A percentile compares a stretch with the other conserved stretches of the same genome.
Conservation (phyloP, 2,888 invertebrate genomes). For the Eupithecia tripunctaria region DNA sequence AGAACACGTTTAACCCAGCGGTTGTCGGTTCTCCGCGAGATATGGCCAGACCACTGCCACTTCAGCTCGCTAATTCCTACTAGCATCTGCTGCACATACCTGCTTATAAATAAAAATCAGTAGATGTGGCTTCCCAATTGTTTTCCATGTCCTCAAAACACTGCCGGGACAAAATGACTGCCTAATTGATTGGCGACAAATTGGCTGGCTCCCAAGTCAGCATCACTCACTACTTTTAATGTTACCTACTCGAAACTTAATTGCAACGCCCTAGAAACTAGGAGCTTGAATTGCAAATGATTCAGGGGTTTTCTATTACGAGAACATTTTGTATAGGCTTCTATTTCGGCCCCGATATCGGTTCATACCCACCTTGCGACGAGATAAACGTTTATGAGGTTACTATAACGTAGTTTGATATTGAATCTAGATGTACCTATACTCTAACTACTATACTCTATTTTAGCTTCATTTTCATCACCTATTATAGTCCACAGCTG, state of each 20-base stretch:
- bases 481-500: too few species aligned
- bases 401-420: not conserved
- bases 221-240: constrained; percentile 19
- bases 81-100: not conserved
- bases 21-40: too few species aligned
- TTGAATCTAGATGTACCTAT: not conserved
- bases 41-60: too few species aligned
- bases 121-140: not conserved
- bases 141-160: not conserved
- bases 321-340: constrained; percentile 8
- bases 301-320: constrained; percentile 17
- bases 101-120: not conserved
- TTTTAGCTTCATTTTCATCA: too few species aligned
- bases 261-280: constrained; percentile 25
- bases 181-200: constrained; percentile 29
- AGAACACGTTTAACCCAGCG: too few species aligned
- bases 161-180: constrained; percentile 18
- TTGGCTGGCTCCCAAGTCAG: constrained; percentile 32
- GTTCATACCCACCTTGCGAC: not conserved
- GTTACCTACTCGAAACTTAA: constrained; percentile 11
- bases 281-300: constrained; percentile 27
- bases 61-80: too few species aligned
- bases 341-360: constrained; percentile 7
- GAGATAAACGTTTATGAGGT: constrained; percentile 14
- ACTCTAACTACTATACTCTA: not conserved